Evolutionary conservation across 30 jellyfish, hydroid and myxozoan genomes (phyloP).

Genomic region (Hydractinia symbiolongicarpus): DNA sequence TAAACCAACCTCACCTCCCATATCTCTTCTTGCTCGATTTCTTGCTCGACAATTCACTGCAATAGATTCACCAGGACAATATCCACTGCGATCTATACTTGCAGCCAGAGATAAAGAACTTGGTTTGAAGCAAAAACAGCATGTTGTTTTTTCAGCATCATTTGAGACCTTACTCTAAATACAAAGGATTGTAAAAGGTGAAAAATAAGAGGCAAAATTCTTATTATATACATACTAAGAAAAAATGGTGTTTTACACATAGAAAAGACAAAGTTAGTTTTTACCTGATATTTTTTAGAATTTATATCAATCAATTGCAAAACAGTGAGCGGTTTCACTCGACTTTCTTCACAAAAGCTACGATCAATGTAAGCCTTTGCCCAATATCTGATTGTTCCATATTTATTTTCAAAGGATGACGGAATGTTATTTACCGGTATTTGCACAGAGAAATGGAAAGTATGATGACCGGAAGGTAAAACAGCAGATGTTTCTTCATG

Average conservation of each 20-base stretch:
- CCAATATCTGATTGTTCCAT: conserved; percentile 17
- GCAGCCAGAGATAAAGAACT: neutral
- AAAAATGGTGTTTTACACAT: neutral
- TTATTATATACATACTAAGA: neutral
- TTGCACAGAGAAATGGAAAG: conserved; percentile 4
- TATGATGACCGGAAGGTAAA: neutral
- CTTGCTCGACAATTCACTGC: conserved; percentile 19
- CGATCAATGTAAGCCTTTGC: neutral
- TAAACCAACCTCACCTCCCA: conserved; percentile 7
- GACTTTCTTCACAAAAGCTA: neutral
- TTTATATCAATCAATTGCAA: conserved; percentile 8
- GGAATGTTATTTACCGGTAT: conserved; percentile 11
- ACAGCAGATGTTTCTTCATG: neutral
- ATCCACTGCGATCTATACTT: neutral
- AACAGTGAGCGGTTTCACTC: conserved; percentile 6
- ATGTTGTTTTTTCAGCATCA: conserved; percentile 8
- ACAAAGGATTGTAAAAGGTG: neutral
- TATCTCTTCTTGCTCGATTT: neutral
- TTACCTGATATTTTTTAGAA: conserved; percentile 17
- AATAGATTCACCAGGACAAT: conserved; percentile 22
- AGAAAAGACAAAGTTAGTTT: neutral
- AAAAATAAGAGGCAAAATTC: neutral
- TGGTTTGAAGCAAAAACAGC: conserved; percentile 8
- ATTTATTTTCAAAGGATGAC: conserved; percentile 22
- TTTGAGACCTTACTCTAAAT: conserved; percentile 9